These are phyloP conservation scores for Sebastes goodei DNA, from an alignment of 2,797 vertebrate species.

Conservation along the genomic window DNA sequence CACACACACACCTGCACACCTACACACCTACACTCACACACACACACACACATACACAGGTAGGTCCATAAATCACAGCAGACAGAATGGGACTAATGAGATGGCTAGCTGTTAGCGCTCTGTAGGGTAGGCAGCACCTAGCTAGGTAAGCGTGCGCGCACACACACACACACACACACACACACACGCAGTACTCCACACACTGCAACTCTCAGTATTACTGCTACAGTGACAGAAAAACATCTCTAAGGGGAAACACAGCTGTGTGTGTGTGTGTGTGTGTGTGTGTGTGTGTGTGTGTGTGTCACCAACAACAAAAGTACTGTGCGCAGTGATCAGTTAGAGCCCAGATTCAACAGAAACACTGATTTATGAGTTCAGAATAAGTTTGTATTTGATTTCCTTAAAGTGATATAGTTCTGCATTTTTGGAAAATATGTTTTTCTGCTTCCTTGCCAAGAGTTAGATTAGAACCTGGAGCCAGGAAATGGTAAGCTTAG, in stretches of 20 bases:
- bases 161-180: neutral
- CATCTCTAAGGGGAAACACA: neutral
- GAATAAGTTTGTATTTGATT: neutral
- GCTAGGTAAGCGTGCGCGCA: neutral
- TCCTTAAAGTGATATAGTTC: neutral
- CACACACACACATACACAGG: constrained; percentile 29
- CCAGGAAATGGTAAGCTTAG: neutral
- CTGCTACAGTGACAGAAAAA: constrained; percentile 6
- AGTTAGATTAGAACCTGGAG: too few relatives aligned
- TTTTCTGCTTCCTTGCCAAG: too few relatives aligned
- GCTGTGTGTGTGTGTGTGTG: neutral
- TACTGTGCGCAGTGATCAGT: neutral
- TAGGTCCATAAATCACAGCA: constrained; percentile 69
- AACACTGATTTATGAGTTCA: neutral
- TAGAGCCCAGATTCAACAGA: neutral
- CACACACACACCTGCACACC: constrained; percentile 1
- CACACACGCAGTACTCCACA: neutral
- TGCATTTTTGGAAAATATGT: neutral
- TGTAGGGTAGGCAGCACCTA: constrained; percentile 11
- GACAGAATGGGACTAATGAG: constrained; percentile 76
- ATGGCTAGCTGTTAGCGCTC: constrained; percentile 45
- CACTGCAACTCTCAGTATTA: neutral
- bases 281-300: neutral
- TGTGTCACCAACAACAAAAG: neutral
- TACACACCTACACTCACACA: constrained; percentile 31